Evolutionary conservation across 2,113 vertebrate genomes (phyloP).

Genomic region (Cynopterus brachyotis): DNA sequence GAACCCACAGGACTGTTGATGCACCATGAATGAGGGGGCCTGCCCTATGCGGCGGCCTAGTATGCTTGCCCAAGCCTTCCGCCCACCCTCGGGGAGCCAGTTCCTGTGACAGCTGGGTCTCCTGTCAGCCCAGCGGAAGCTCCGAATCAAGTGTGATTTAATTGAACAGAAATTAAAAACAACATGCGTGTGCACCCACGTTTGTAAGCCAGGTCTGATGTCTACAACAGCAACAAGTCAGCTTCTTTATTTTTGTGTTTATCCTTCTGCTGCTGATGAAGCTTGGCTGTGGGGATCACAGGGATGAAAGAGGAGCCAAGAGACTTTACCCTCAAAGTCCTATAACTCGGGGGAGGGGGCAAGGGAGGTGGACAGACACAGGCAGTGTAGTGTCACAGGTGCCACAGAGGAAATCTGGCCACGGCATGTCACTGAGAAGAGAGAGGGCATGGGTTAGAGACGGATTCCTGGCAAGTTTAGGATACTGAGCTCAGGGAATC

Average conservation of each 20-base stretch:
- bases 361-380: neutral
- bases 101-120: neutral
- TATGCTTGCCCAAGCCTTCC: neutral
- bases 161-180: neutral
- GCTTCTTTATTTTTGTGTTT: neutral
- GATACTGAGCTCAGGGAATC: neutral
- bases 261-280: neutral
- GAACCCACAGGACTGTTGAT: neutral
- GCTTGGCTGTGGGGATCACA: neutral
- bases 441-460: neutral
- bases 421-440: neutral
- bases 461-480: neutral
- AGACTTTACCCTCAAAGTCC: neutral
- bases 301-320: neutral
- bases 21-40: neutral
- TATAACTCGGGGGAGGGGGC: fast-evolving
- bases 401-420: neutral
- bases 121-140: neutral
- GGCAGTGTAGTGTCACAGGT: neutral
- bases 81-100: neutral
- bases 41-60: neutral
- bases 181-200: neutral
- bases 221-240: neutral
- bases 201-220: neutral
- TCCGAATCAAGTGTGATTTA: neutral